A percentile compares a stretch with the other conserved stretches of the same genome.
Conservation (phyloP, 2,888 invertebrate species). For the Nowickia ferox region DNA sequence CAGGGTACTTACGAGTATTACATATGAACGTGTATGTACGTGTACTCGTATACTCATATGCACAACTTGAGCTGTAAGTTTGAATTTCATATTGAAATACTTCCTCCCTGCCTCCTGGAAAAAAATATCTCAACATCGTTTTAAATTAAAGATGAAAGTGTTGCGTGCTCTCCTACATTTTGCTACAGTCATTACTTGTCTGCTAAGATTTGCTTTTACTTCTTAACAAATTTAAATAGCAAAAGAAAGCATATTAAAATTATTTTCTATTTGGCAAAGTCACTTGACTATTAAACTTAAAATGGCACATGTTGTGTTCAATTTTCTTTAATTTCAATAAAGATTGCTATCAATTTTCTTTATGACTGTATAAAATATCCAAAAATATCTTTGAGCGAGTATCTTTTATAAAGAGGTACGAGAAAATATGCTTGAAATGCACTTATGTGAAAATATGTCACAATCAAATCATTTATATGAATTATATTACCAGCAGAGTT, state of each 20-base stretch:
- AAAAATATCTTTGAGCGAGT: not conserved
- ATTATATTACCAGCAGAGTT: conserved; percentile 25
- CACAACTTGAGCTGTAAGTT: not conserved
- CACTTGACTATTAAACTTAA: conserved; percentile 19
- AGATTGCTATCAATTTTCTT: conserved; percentile 49
- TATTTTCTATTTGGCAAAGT: conserved; percentile 26
- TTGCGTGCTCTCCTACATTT: conserved; percentile 51
- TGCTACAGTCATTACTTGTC: conserved; percentile 8
- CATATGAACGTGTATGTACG: not conserved
- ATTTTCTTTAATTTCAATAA: conserved; percentile 58
- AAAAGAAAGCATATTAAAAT: not conserved
- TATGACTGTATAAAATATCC: conserved; percentile 19
- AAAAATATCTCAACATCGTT: conserved; percentile 33
- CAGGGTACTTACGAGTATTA: too few species aligned
- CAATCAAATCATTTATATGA: conserved; percentile 62
- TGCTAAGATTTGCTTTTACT: not conserved
- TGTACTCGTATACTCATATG: not conserved
- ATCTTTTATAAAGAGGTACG: not conserved
- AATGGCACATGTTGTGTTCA: conserved; percentile 58
- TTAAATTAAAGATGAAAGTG: conserved; percentile 69
- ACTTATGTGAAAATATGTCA: conserved; percentile 65
- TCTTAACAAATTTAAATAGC: not conserved
- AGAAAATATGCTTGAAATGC: conserved; percentile 43
- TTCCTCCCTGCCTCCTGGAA: not conserved
- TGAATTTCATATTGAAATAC: conserved; percentile 23